phyloP scores from a whole-genome alignment of 1,140 invertebrate genomes.

The Armadillidium nasatum region DNA sequence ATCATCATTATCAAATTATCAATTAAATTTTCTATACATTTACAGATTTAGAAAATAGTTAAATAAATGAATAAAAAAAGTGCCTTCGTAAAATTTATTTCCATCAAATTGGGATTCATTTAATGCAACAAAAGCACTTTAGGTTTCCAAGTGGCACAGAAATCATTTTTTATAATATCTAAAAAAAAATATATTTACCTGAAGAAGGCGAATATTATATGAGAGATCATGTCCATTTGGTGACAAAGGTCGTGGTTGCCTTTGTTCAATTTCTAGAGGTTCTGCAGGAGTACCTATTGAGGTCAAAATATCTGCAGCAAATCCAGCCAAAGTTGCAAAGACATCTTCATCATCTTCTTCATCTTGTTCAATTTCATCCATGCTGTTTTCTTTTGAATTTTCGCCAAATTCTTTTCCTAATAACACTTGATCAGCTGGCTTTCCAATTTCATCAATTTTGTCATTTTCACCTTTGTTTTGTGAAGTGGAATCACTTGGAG shows the following conservation, averaged over 20 bases:
- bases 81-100: too few species aligned
- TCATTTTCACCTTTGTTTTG: background rate
- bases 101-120: too few species aligned
- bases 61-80: too few species aligned
- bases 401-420: slow-evolving; percentile 1
- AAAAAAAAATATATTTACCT: slow-evolving; percentile 27
- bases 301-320: slow-evolving; percentile 34
- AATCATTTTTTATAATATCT: background rate
- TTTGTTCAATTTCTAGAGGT: slow-evolving; percentile 32
- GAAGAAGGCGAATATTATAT: slow-evolving; percentile 35
- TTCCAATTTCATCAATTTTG: background rate
- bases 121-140: too few species aligned
- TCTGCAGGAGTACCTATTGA: slow-evolving; percentile 35
- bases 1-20: too few species aligned
- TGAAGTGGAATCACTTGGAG: background rate
- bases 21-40: too few species aligned
- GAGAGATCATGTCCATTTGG: slow-evolving; percentile 23
- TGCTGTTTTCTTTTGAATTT: background rate
- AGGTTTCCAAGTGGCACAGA: too few species aligned
- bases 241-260: slow-evolving; percentile 32
- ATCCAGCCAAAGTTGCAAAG: slow-evolving; percentile 32
- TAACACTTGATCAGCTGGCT: background rate
- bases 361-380: slow-evolving; percentile 26
- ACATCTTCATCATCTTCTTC: slow-evolving; percentile 42
- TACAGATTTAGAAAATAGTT: too few species aligned